Evolutionary conservation across 2,888 invertebrate species (phyloP).

Genomic region (Aphidius colemani): DNA sequence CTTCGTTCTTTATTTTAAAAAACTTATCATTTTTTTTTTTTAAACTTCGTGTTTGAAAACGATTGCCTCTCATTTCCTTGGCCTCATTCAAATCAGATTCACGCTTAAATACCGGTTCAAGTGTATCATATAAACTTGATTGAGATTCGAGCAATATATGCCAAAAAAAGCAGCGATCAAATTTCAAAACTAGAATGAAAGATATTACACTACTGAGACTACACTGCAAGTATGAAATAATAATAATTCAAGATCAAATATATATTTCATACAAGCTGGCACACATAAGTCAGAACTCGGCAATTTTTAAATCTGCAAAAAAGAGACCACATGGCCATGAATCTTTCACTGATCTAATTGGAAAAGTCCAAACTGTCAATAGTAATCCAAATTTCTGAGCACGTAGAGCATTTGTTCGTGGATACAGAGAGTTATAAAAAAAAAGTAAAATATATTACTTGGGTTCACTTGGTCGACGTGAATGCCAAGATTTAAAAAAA

Average conservation of each 20-base stretch:
- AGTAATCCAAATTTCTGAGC: constrained; percentile 39
- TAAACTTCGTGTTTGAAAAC: constrained; percentile 12
- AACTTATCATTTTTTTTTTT: constrained; percentile 3
- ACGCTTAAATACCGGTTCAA: background rate
- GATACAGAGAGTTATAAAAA: constrained; percentile 27
- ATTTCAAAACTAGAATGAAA: too few relatives aligned
- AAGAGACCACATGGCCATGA: constrained; percentile 36
- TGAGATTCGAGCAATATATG: too few relatives aligned
- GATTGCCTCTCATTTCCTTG: constrained; percentile 19
- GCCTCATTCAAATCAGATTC: constrained; percentile 21
- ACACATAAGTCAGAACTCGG: background rate
- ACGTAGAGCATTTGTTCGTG: constrained; percentile 36
- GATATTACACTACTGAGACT: too few relatives aligned
- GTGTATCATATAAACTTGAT: background rate
- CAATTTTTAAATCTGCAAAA: constrained; percentile 31
- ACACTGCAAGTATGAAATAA: too few relatives aligned
- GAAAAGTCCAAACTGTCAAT: constrained; percentile 46
- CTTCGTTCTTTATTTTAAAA: constrained; percentile 23
- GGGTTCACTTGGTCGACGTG: background rate
- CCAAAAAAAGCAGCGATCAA: too few relatives aligned
- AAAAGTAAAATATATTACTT: too few relatives aligned
- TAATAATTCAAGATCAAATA: too few relatives aligned
- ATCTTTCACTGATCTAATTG: constrained; percentile 47
- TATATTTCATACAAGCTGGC: too few relatives aligned
- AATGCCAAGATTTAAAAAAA: constrained; percentile 2